A percentile compares a stretch with the other conserved stretches of the same genome.
Evolutionary conservation across 2,797 vertebrate species (phyloP).

Genomic region (Sebastes nivosus): DNA sequence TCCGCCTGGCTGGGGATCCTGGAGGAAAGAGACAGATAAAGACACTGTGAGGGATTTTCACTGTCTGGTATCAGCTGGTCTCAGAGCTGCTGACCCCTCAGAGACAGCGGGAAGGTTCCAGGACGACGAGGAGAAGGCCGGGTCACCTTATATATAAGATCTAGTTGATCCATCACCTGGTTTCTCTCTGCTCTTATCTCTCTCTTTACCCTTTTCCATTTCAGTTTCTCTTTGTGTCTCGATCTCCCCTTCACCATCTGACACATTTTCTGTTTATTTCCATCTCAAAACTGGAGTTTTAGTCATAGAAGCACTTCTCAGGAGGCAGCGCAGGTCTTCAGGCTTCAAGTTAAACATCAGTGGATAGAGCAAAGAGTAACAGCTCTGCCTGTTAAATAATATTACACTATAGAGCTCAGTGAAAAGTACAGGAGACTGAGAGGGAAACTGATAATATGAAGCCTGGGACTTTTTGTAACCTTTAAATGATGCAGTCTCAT

Average conservation of each 20-base stretch:
- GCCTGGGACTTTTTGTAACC: neutral
- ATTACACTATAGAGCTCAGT: neutral
- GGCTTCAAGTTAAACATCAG: neutral
- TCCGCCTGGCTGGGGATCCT: slow-evolving; percentile 33
- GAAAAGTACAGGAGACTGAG: neutral
- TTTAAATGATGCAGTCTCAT: neutral
- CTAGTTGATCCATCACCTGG: slow-evolving; percentile 6
- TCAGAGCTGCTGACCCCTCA: slow-evolving; percentile 7
- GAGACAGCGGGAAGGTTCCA: neutral
- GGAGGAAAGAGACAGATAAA: slow-evolving; percentile 36
- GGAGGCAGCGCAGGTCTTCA: neutral
- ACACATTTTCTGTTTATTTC: slow-evolving; percentile 3
- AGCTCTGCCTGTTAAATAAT: neutral
- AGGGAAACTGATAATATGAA: neutral
- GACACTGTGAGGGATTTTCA: slow-evolving; percentile 29
- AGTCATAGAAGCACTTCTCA: neutral
- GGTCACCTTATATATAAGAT: neutral
- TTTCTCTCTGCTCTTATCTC: slow-evolving; percentile 12
- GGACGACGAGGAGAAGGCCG: neutral
- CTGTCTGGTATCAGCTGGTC: neutral
- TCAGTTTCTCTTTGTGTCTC: neutral
- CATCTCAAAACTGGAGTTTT: neutral
- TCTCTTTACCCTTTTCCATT: slow-evolving; percentile 26
- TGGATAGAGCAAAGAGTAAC: neutral
- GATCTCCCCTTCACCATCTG: neutral